Base-by-base conservation (phyloP, 1,140 invertebrate genomes). In the Lerema accius region DNA sequence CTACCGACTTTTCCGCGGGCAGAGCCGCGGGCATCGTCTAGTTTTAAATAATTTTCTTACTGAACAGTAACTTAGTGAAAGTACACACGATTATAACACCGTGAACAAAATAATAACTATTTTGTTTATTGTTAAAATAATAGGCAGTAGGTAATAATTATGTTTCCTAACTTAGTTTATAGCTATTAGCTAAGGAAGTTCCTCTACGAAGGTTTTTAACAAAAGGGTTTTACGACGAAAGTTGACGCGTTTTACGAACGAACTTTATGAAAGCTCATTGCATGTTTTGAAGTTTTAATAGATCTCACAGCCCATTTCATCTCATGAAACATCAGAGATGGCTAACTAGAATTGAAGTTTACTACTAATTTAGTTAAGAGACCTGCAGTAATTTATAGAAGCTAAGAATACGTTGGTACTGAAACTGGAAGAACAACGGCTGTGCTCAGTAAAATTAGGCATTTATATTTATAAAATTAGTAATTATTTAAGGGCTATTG, bases 301-400 rank as follows among this genome's bases (percentile, higher is more conserved):
- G 11, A 60, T 63, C 26, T 64, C 64, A 80, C 86, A 89, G 46
- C 16, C 76, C 86, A 89, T 86, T 83, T 80, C 82, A 73, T 77
- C 61, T 80, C 83, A 86, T 69, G 63, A 76, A 71, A 78, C 83
- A 85, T 86, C 63, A 32, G 71, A 80, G 75, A 76, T 64, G 59
- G 63, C 62, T 59, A 55, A 42, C 28, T 26, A 37, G 28, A 51
- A 48, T 37, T 39, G 13, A 43, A 40, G 51, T 51, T 67, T 35
- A 32, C 28, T 32, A 7, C 28, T 63, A 71, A 28, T 71, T 46
- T 28, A 63, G 37, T 53, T 64, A 39, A n/a, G n/a, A n/a, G n/a
- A n/a, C n/a, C n/a, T n/a, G n/a, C 63, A 67, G 46, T 65, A 55
- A 6, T 7, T 45, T 16, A 48, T 56, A 58, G 26, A 17, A 42